A percentile compares a stretch with the other conserved stretches of the same genome.
Evolutionary conservation across 2,113 vertebrate genomes (phyloP).

Genomic region (Petromus typicus): DNA sequence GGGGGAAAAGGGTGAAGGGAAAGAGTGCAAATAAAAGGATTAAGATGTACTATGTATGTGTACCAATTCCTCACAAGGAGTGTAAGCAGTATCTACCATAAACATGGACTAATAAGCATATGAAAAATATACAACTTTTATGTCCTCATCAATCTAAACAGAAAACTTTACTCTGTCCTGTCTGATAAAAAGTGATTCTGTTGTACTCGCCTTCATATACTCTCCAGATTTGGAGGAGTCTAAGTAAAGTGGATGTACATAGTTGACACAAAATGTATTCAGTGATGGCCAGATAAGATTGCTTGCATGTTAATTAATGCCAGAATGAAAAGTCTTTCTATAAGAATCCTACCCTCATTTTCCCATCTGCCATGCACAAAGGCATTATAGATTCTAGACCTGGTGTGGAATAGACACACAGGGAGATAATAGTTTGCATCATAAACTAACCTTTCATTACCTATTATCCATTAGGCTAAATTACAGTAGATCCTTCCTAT

Average conservation of each 20-base stretch:
- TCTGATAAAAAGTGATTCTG: conserved; percentile 28
- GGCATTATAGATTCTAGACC: neutral
- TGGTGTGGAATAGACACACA: neutral
- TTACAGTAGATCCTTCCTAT: neutral
- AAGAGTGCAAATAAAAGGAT: neutral
- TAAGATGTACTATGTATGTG: neutral
- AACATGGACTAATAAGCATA: neutral
- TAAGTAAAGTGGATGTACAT: conserved; percentile 4
- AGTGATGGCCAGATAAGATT: neutral
- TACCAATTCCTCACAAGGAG: neutral
- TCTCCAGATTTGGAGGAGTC: conserved; percentile 18
- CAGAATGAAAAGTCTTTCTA: neutral
- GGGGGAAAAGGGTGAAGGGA: neutral
- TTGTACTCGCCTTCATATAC: conserved; percentile 54
- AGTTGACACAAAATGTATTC: neutral
- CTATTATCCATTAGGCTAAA: neutral
- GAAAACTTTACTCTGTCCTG: neutral
- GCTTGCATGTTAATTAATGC: neutral
- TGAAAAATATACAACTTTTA: conserved; percentile 46
- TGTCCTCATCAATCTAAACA: neutral
- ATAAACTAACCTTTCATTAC: neutral
- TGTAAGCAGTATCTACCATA: neutral
- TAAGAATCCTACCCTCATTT: neutral
- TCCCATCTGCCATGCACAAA: neutral
- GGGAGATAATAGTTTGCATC: neutral